phyloP scores from a whole-genome alignment of 2,113 vertebrate species.

The Oostethus manadensis region DNA sequence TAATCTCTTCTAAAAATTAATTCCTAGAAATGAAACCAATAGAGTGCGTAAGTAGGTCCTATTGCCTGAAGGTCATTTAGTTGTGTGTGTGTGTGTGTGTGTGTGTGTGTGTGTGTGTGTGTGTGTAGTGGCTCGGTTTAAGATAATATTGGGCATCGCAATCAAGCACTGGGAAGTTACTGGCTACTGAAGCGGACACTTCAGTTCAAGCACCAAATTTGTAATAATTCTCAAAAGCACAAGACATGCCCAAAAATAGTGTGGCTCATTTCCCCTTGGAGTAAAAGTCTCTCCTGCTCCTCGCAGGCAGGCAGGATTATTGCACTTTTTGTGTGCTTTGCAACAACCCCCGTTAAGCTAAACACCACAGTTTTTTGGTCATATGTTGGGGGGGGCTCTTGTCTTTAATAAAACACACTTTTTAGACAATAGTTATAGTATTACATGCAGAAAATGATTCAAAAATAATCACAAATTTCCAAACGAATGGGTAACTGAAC shows the following conservation, averaged over 20 bases:
- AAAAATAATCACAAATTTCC: too few relatives aligned
- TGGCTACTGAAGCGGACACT: slow-evolving; percentile 25
- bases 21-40: slow-evolving; percentile 63
- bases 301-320: neutral
- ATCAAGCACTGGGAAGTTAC: slow-evolving; percentile 10
- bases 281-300: slow-evolving; percentile 10
- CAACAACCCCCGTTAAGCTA: too few relatives aligned
- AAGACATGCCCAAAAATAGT: slow-evolving; percentile 30
- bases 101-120: slow-evolving; percentile 14
- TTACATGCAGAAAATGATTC: too few relatives aligned
- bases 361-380: neutral
- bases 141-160: slow-evolving; percentile 9
- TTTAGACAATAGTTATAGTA: too few relatives aligned
- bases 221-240: slow-evolving; percentile 23
- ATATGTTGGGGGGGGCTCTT: too few relatives aligned
- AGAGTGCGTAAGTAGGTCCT: slow-evolving; percentile 21
- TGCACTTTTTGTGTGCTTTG: neutral
- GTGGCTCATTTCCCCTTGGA: slow-evolving; percentile 25
- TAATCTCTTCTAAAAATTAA: slow-evolving; percentile 64
- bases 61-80: slow-evolving; percentile 55
- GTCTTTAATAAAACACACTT: too few relatives aligned
- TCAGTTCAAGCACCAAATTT: slow-evolving; percentile 11
- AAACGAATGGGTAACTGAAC: too few relatives aligned
- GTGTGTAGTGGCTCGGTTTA: slow-evolving; percentile 6
- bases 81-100: slow-evolving; percentile 16